phyloP scores from a whole-genome alignment of 1,140 invertebrate species.

The Aricia agestis region DNA sequence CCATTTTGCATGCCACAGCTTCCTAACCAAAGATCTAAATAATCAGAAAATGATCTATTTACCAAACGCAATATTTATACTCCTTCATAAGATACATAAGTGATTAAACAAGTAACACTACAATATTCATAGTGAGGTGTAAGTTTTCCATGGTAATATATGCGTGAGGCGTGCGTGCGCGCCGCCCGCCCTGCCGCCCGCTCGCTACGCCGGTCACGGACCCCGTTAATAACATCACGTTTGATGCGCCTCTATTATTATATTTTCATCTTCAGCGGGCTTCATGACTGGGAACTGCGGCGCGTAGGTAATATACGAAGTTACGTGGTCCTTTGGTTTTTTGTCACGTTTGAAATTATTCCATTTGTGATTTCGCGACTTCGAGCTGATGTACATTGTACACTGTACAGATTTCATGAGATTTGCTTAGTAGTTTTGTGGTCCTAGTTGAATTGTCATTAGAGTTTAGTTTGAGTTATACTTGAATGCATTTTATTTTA shows the following conservation, averaged over 20 bases:
- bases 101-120: too few species aligned
- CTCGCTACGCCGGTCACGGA: conserved; percentile 65
- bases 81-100: too few species aligned
- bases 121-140: conserved; percentile 27
- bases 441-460: too few species aligned
- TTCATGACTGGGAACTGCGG: conserved; percentile 59
- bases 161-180: conserved; percentile 60
- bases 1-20: too few species aligned
- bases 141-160: conserved; percentile 64
- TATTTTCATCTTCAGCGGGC: conserved; percentile 72
- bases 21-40: too few species aligned
- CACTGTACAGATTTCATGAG: too few species aligned
- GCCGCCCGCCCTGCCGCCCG: conserved; percentile 29
- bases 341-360: conserved; percentile 35
- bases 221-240: conserved; percentile 73
- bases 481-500: too few species aligned
- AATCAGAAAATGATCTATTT: too few species aligned
- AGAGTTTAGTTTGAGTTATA: too few species aligned
- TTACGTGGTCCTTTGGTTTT: conserved; percentile 48
- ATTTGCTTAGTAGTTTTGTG: too few species aligned
- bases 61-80: too few species aligned
- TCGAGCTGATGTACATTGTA: not conserved
- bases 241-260: conserved; percentile 75
- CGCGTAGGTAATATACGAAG: conserved; percentile 47
- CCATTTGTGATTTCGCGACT: not conserved